phyloP scores from a whole-genome alignment of 2,888 invertebrate genomes.

The Sminthurides aquaticus region DNA sequence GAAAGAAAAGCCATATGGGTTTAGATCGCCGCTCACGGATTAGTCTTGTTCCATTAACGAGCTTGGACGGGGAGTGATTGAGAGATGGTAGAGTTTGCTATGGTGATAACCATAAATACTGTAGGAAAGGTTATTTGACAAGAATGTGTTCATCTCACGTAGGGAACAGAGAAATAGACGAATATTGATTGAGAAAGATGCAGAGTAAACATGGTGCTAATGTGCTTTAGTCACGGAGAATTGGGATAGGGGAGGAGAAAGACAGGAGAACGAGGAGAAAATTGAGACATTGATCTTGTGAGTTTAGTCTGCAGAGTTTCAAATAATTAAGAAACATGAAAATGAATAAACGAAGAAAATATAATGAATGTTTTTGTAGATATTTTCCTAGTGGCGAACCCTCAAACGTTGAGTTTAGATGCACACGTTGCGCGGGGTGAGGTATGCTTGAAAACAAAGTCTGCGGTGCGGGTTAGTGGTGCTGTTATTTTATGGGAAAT shows the following conservation, averaged over 20 bases:
- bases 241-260: not conserved
- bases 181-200: not conserved
- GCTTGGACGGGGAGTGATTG: not conserved
- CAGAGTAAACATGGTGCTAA: conserved; percentile 2
- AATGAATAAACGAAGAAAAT: no score
- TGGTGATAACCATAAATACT: conserved; percentile 12
- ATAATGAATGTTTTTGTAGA: no score
- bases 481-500: no score
- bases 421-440: no score
- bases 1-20: no score
- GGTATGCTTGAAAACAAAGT: not conserved
- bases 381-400: no score
- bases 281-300: not conserved
- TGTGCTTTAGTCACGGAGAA: conserved; percentile 10
- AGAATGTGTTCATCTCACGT: conserved; percentile 17
- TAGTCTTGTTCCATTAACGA: no score
- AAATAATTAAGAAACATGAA: no score
- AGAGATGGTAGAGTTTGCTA: not conserved
- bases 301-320: not conserved
- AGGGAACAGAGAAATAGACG: conserved; percentile 1
- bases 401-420: no score
- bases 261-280: no score
- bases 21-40: no score
- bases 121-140: conserved; percentile 4
- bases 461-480: not conserved